Evolutionary conservation across 2,113 vertebrate species (phyloP).

Genomic region (Rutilus rutilus): DNA sequence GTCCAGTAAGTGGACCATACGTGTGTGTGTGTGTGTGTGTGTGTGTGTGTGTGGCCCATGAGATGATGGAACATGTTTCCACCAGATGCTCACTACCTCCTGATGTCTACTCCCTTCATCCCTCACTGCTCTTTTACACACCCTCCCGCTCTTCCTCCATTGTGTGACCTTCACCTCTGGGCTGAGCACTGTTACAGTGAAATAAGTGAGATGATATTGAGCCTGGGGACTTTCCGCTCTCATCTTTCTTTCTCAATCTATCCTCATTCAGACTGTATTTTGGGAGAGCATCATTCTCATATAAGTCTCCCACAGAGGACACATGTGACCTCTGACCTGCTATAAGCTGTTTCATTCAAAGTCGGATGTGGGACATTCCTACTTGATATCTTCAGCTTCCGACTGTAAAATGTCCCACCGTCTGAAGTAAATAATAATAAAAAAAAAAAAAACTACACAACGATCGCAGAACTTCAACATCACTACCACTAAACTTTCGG

Average conservation of each 20-base stretch:
- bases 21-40: constrained; percentile 13
- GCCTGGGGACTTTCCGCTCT: constrained; percentile 28
- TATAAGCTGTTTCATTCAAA: background rate
- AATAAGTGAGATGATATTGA: constrained; percentile 28
- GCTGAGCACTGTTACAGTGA: constrained; percentile 34
- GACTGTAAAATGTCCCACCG: background rate
- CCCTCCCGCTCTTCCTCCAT: constrained; percentile 25
- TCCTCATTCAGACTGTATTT: background rate
- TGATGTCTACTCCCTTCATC: background rate
- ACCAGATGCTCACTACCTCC: constrained; percentile 48
- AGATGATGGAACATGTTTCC: constrained; percentile 40
- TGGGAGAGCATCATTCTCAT: background rate
- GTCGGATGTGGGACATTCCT: background rate
- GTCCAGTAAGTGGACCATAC: background rate
- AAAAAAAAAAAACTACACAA: too few species aligned
- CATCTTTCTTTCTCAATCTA: constrained; percentile 36
- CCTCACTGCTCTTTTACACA: background rate
- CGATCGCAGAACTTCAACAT: too few species aligned
- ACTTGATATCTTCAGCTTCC: constrained; percentile 1
- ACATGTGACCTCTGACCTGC: constrained; percentile 33
- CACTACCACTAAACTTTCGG: background rate
- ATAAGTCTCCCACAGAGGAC: constrained; percentile 21
- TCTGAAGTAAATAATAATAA: background rate
- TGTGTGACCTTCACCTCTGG: constrained; percentile 38
- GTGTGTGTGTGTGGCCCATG: constrained; percentile 30